Conservation (phyloP, 2,113 vertebrate genomes). For the Takifugu flavidus region DNA sequence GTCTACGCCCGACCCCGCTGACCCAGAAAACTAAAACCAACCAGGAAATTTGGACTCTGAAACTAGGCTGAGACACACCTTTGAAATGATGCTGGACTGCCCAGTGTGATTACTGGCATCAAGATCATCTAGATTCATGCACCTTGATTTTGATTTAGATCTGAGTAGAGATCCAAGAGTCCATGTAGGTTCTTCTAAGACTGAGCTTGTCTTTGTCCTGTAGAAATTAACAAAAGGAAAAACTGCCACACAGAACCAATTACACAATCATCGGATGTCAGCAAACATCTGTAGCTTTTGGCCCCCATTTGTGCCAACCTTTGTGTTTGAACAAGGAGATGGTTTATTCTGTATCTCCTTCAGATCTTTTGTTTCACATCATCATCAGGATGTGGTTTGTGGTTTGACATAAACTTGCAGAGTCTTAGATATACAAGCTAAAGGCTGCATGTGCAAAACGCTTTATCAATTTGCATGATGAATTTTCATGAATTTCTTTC, state of each 20-base stretch:
- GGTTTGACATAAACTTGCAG: neutral
- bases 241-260: neutral
- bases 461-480: neutral
- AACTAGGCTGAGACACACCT: neutral
- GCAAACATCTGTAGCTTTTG: no score
- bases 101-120: no score
- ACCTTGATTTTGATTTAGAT: no score
- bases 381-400: neutral
- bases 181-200: neutral
- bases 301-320: no score
- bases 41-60: conserved; percentile 22
- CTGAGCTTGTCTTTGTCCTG: neutral
- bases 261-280: neutral
- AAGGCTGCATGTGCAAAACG: neutral
- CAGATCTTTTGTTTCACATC: neutral
- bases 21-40: conserved; percentile 7
- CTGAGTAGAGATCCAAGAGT: neutral
- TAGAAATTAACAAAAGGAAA: neutral
- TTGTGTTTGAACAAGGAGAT: no score
- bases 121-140: no score
- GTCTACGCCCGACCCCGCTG: neutral
- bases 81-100: no score
- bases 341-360: neutral
- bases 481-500: neutral
- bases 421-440: neutral